Base-by-base conservation (phyloP, 2,888 invertebrate genomes). In the Apamea anceps region DNA sequence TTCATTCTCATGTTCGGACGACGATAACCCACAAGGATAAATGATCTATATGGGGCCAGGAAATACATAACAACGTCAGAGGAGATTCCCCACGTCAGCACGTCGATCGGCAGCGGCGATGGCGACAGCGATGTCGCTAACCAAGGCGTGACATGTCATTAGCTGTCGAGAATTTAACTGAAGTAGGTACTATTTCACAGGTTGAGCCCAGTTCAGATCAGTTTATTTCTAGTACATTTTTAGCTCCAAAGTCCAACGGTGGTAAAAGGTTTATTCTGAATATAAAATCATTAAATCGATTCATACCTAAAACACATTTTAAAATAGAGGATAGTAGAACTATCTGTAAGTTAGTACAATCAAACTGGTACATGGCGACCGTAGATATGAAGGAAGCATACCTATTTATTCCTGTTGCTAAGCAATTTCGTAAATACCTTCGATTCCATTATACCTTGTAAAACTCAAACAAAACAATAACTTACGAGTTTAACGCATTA, bases 301-400 rank as follows among this genome's bases (percentile, higher is more conserved):
- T 85, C 65, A 75, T 86, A 15, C 25, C 73, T 18, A 84, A 77
- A n/a, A 28, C n/a, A 0, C 85, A 86, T 57, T 88, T 88, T 71
- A 88, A 77, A 66, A 57, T 88, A 32, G 88, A 88, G 48, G 85
- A 86, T 71, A 48, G 77, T 67, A 76, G 86, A 85, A 60, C 86
- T 3, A 80, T 74, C 10, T 12, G 75, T 77, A 85, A 82, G 48
- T 28, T 85, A 25, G 18, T 86, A 6, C 66, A 73, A 13, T 57
- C 65, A 15, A 71, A 84, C 60, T 74, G 80, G 54, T 79, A 42
- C 25, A 79, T 85, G 68, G 82, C 84, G 4, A 84, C 66, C 10
- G 13, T 85, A 54, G 85, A 87, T 37, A 37, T 87, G 60, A 75
- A 75, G 25, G 68, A 75, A 75, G 32, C 70, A 10, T 76, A 76